phyloP scores from a whole-genome alignment of 2,797 vertebrate species.

The Lutjanus argentimaculatus region DNA sequence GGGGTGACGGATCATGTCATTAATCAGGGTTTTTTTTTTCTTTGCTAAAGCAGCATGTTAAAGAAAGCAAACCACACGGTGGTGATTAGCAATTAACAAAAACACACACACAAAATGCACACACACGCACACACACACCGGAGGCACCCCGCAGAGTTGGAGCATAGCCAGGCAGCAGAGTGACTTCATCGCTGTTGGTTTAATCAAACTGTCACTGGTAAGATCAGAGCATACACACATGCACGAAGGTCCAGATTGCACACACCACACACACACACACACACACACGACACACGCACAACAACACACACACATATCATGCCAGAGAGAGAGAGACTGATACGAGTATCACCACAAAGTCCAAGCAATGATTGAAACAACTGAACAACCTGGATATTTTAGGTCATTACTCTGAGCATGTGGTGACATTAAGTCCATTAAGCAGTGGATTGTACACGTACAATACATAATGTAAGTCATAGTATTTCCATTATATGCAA shows the following conservation, averaged over 20 bases:
- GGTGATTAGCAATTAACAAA: conserved; percentile 80
- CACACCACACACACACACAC: conserved; percentile 7
- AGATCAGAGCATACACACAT: conserved; percentile 53
- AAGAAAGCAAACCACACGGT: conserved; percentile 73
- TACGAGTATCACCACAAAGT: not conserved
- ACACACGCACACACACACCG: conserved; percentile 27
- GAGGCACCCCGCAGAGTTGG: conserved; percentile 66
- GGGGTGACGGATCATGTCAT: conserved; percentile 80
- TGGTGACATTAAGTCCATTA: not conserved
- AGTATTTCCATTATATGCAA: not conserved
- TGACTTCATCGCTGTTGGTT: conserved; percentile 70
- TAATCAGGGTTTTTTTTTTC: conserved; percentile 72
- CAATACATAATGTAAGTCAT: too few relatives aligned
- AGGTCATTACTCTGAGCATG: not conserved
- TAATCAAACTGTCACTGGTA: conserved; percentile 72
- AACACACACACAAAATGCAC: conserved; percentile 17
- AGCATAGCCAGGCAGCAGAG: conserved; percentile 64
- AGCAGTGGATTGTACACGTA: not conserved
- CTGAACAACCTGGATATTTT: not conserved
- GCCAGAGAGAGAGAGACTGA: not conserved
- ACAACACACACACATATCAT: not conserved
- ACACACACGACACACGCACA: conserved; percentile 4
- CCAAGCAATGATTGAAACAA: not conserved
- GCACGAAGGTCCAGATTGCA: not conserved
- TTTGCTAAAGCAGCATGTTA: conserved; percentile 63